phyloP scores from a whole-genome alignment of 2,888 invertebrate species.

The Drosophila mercatorum region DNA sequence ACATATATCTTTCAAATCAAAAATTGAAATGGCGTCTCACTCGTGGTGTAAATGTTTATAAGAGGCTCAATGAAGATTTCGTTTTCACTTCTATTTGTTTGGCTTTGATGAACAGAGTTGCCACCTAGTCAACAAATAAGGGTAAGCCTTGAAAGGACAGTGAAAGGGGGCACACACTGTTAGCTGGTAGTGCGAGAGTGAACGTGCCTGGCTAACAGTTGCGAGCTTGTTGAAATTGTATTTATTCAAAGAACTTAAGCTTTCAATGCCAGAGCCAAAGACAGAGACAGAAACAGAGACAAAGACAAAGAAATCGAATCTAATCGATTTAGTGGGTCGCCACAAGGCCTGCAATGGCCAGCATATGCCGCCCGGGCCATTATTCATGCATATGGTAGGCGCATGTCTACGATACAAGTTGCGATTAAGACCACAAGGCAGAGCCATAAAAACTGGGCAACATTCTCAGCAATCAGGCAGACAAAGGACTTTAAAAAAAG shows the following conservation, averaged over 20 bases:
- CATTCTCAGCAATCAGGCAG: slow-evolving; percentile 40
- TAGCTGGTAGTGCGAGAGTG: neutral
- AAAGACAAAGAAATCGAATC: slow-evolving; percentile 14
- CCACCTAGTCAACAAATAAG: slow-evolving; percentile 23
- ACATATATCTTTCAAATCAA: slow-evolving; percentile 25
- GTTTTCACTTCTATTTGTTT: slow-evolving; percentile 49
- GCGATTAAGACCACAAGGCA: slow-evolving; percentile 73
- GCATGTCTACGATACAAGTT: slow-evolving; percentile 50
- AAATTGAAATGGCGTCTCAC: slow-evolving; percentile 34
- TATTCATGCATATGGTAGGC: slow-evolving; percentile 59
- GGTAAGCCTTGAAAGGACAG: neutral
- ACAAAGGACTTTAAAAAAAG: slow-evolving; percentile 15
- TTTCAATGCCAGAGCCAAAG: slow-evolving; percentile 12
- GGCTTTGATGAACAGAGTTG: slow-evolving; percentile 36
- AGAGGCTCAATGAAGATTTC: slow-evolving; percentile 55
- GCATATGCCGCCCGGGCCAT: slow-evolving; percentile 37
- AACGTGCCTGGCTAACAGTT: slow-evolving; percentile 21
- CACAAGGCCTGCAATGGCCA: slow-evolving; percentile 38
- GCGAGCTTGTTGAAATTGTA: slow-evolving; percentile 50
- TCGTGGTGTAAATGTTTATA: slow-evolving; percentile 20
- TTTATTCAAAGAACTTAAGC: slow-evolving; percentile 30
- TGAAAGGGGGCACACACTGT: neutral
- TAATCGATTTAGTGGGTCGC: slow-evolving; percentile 66
- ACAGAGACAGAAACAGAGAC: neutral
- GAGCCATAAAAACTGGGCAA: slow-evolving; percentile 26